A percentile compares a stretch with the other conserved stretches of the same genome.
phyloP scores from a whole-genome alignment of 2,797 vertebrate species.

The Argentina silus region DNA sequence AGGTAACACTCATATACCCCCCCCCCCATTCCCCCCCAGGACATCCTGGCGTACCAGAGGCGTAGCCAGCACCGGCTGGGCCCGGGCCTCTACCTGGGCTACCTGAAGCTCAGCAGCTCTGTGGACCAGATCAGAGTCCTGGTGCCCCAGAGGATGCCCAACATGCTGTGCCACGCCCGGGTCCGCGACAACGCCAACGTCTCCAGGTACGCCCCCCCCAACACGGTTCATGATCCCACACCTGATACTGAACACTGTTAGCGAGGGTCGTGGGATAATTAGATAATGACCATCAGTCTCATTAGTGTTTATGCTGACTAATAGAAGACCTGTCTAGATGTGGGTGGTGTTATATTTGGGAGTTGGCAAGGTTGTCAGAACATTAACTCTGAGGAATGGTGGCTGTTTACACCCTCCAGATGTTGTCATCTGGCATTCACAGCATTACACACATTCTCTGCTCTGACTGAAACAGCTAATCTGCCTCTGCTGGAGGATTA shows the following conservation, averaged over 20 bases:
- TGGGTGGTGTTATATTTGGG: background rate
- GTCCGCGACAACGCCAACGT: conserved; percentile 86
- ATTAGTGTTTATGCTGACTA: too few species aligned
- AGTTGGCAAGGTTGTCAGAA: background rate
- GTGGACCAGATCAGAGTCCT: conserved; percentile 98
- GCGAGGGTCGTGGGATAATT: too few species aligned
- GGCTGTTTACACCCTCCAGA: conserved; percentile 17
- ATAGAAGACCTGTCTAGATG: background rate
- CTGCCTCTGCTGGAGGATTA: conserved; percentile 1
- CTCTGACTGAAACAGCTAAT: background rate
- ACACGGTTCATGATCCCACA: too few species aligned
- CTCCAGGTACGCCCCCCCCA: conserved; percentile 54
- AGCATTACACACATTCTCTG: conserved; percentile 24
- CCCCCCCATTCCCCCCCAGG: conserved; percentile 71
- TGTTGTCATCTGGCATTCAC: conserved; percentile 18
- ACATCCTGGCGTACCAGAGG: conserved; percentile 90
- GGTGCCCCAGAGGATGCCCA: conserved; percentile 89
- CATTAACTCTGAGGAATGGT: background rate
- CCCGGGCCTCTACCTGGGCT: conserved; percentile 92
- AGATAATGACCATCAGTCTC: too few species aligned
- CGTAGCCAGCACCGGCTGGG: conserved; percentile 87
- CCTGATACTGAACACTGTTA: too few species aligned
- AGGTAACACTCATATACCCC: background rate
- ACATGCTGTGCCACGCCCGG: conserved; percentile 90
- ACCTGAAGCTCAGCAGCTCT: conserved; percentile 96